Base-by-base conservation (phyloP, 2,113 vertebrate species). In the Asarcornis scutulata region DNA sequence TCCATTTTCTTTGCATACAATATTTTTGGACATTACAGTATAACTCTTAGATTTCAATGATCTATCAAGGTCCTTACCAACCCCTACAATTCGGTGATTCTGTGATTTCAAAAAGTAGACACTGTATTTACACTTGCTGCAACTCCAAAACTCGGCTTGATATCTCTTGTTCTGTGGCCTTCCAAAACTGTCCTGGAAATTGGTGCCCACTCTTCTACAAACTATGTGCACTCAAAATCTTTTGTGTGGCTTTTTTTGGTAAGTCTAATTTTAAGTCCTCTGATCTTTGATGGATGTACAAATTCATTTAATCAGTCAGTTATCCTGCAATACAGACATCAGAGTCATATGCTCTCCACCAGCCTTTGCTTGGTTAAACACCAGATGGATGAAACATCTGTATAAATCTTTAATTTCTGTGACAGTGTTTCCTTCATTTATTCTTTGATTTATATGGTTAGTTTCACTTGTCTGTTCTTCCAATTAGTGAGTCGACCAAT, bases 331-430 rank as follows among this genome's bases (percentile, higher is more conserved):
- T 80, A 83, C 34, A 86, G 79, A 52, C 68, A 83, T 87, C 68
- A 92, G 87, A 96, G 87, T 94, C 96, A 95, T 89, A 85, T 80
- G 89, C 27, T 91, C 32, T 91, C 68, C 64, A 91, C 63, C 67
- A 96, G 87, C 25, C 85, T 94, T 83, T 94, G 88, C 95, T 86
- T 97, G 90, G 88, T 90, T 95, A 96, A 97, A 72, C 88, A 97
- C 68, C 94, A 96, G 88, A 96, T 94, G 95, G 90, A 97, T 96
- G 86, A 86, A 96, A 94, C 91, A 96, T 83, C 88, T 96, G 90
- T 96, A 96, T 90, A 90, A 93, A 94, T 93, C 95, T 88, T 94
- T 95, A 91, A 96, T 95, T 83, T 56, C 69, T 83, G 31, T 81
- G 42, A 84, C 80, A 96, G 88, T 31, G 60, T 79, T 92, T 86